phyloP scores from a whole-genome alignment of 2,113 vertebrate species.

The Cyanoderma ruficeps region DNA sequence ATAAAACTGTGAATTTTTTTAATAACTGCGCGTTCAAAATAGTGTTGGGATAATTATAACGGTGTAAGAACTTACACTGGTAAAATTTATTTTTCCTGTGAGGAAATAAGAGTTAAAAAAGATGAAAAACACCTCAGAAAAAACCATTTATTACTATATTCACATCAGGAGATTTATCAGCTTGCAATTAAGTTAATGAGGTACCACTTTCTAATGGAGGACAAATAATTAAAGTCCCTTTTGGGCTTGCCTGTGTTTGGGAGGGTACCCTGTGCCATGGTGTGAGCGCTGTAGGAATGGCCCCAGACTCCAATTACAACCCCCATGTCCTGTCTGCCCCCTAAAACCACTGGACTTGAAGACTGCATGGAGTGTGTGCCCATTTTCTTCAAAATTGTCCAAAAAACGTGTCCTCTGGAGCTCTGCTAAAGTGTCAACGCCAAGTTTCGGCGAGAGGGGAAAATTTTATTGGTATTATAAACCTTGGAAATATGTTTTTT shows the following conservation, averaged over 20 bases:
- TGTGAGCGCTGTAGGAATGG: neutral
- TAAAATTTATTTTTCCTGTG: neutral
- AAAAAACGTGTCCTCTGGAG: neutral
- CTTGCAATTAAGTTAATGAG: neutral
- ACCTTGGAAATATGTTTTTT: constrained; percentile 57
- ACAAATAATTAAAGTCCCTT: neutral
- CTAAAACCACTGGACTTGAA: neutral
- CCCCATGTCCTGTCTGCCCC: neutral
- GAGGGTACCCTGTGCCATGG: neutral
- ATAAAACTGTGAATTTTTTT: neutral
- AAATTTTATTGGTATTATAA: constrained; percentile 46
- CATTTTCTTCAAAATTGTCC: neutral
- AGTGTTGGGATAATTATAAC: neutral
- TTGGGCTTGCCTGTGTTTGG: neutral
- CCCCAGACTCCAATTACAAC: neutral
- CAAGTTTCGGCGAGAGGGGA: constrained; percentile 22
- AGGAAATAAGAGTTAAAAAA: neutral
- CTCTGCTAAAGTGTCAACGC: neutral
- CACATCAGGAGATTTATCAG: neutral
- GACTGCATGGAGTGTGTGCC: neutral
- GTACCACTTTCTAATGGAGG: neutral
- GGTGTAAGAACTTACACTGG: neutral
- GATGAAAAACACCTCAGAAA: neutral
- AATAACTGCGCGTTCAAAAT: neutral
- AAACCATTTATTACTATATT: neutral